These are phyloP conservation scores for Drosophila neocordata DNA, from an alignment of 1,140 invertebrate species.

Conservation along the genomic window DNA sequence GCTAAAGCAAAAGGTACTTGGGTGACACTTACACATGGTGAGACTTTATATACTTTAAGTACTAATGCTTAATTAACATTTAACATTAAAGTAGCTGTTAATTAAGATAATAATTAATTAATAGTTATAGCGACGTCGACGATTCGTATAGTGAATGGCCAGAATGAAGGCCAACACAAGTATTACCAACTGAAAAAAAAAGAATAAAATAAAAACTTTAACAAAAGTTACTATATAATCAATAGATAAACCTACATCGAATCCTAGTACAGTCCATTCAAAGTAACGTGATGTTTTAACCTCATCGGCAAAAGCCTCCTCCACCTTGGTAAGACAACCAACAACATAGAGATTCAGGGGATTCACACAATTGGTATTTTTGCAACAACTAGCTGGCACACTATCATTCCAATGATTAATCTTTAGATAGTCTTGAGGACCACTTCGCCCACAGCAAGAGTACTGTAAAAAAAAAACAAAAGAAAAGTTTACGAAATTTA, in stretches of 20 bases:
- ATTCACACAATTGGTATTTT: slow-evolving; percentile 62
- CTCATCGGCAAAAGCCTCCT: slow-evolving; percentile 83
- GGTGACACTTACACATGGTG: slow-evolving; percentile 56
- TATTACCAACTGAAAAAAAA: slow-evolving; percentile 53
- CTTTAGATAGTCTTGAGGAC: slow-evolving; percentile 82
- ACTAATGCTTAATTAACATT: slow-evolving; percentile 25
- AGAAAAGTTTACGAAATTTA: too few species aligned
- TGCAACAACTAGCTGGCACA: slow-evolving; percentile 82
- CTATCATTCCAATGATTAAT: slow-evolving; percentile 55
- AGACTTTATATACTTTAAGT: slow-evolving; percentile 29
- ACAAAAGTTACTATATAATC: background rate
- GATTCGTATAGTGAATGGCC: slow-evolving; percentile 75
- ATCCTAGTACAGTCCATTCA: slow-evolving; percentile 68
- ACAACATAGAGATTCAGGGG: slow-evolving; percentile 76
- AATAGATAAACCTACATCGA: slow-evolving; percentile 50
- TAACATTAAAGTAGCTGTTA: slow-evolving; percentile 15
- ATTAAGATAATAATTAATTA: slow-evolving; percentile 27
- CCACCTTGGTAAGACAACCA: slow-evolving; percentile 83
- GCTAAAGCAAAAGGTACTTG: slow-evolving; percentile 55
- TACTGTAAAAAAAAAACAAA: slow-evolving; percentile 82
- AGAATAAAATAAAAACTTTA: background rate
- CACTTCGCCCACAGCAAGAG: slow-evolving; percentile 86
- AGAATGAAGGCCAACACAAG: slow-evolving; percentile 59
- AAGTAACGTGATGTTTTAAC: slow-evolving; percentile 79
- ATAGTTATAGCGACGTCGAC: slow-evolving; percentile 60